Conservation (phyloP, 2,888 invertebrate genomes). For the Chymomyza fuscimana region DNA sequence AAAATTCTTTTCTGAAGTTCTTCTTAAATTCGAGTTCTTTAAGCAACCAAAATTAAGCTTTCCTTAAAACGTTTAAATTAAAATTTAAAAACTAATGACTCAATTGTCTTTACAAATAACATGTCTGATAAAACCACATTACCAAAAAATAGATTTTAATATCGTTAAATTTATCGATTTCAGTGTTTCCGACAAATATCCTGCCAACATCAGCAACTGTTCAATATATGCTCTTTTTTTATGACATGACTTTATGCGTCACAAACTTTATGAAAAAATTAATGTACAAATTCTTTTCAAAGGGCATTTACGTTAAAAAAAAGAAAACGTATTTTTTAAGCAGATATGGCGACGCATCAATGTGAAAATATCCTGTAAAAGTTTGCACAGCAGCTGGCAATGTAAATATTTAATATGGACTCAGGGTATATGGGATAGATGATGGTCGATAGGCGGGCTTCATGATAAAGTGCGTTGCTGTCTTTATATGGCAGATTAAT, state of each 20-base stretch:
- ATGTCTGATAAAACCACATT: too few relatives aligned
- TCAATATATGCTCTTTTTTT: background rate
- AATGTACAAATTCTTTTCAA: background rate
- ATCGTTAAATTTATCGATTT: background rate
- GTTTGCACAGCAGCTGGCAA: conserved; percentile 31
- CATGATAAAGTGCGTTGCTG: conserved; percentile 61
- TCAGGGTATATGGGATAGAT: conserved; percentile 19
- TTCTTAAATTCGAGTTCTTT: too few relatives aligned
- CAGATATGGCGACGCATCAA: background rate
- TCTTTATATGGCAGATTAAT: conserved; percentile 66
- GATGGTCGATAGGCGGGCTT: background rate
- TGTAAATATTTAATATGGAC: conserved; percentile 63
- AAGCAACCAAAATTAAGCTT: too few relatives aligned
- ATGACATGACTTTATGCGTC: background rate
- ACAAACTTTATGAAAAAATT: background rate
- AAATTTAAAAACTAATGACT: too few relatives aligned
- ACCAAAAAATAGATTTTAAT: too few relatives aligned
- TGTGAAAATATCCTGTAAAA: background rate
- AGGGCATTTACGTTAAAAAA: background rate
- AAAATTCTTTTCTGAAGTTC: too few relatives aligned
- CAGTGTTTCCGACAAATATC: background rate
- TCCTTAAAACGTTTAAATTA: too few relatives aligned
- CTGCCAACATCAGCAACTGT: background rate
- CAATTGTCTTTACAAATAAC: too few relatives aligned
- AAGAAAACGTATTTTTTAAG: background rate